phyloP scores from a whole-genome alignment of 2,888 invertebrate species.

The Apamea crenata region DNA sequence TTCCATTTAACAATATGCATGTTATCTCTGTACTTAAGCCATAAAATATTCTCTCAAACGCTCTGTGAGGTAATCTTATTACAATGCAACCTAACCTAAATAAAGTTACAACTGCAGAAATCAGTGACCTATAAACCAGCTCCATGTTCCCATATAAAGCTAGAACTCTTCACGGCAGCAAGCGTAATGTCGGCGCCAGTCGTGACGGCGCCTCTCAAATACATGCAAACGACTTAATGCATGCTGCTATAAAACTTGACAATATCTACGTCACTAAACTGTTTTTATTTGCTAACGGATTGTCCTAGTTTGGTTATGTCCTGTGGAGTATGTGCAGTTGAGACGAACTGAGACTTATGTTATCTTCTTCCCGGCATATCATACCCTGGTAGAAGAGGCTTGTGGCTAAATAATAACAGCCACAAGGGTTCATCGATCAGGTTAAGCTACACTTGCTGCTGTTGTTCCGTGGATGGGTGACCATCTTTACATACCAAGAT shows the following conservation, averaged over 20 bases:
- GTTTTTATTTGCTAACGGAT: slow-evolving; percentile 62
- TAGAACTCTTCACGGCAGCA: slow-evolving; percentile 51
- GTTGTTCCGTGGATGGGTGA: not conserved
- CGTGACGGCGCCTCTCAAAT: slow-evolving; percentile 63
- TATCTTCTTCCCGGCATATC: not conserved
- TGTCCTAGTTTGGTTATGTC: slow-evolving; percentile 34
- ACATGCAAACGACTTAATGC: slow-evolving; percentile 67
- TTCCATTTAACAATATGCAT: not conserved
- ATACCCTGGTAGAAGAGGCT: not conserved
- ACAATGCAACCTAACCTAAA: slow-evolving; percentile 35
- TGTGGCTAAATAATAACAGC: not conserved
- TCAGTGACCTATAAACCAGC: slow-evolving; percentile 50
- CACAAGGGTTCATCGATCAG: not conserved
- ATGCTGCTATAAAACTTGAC: slow-evolving; percentile 65
- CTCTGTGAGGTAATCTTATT: not conserved
- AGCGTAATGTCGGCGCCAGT: slow-evolving; percentile 63
- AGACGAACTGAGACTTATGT: not conserved
- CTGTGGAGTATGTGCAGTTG: not conserved
- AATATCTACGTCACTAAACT: slow-evolving; percentile 52
- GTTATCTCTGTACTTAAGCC: not conserved
- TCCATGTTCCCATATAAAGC: slow-evolving; percentile 47
- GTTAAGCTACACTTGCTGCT: not conserved
- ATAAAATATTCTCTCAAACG: not conserved
- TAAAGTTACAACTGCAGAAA: slow-evolving; percentile 38
- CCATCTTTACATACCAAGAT: not conserved